Evolutionary conservation across 2,888 invertebrate genomes (phyloP).

Genomic region (Andrena trimmerana): DNA sequence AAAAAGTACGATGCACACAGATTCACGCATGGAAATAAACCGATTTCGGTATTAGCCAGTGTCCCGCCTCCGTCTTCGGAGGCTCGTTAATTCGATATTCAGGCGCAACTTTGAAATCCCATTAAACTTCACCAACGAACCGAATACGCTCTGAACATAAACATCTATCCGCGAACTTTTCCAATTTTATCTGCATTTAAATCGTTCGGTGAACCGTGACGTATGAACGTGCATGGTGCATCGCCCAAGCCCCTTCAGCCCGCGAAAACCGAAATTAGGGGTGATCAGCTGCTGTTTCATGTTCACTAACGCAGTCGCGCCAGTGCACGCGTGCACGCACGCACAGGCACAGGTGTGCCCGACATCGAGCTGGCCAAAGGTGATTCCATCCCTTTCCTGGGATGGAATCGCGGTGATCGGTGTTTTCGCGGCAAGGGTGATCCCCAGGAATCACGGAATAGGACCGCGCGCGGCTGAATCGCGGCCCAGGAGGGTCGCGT

Average conservation of each 20-base stretch:
- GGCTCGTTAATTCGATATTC: constrained; percentile 46
- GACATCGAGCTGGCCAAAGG: constrained; percentile 66
- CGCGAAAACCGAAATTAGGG: constrained; percentile 28
- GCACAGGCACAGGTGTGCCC: not conserved
- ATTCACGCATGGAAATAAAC: constrained; percentile 36
- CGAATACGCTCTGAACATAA: not conserved
- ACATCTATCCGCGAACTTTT: not conserved
- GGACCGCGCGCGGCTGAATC: constrained; percentile 61
- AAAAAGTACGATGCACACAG: constrained; percentile 13
- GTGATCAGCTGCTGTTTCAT: constrained; percentile 50
- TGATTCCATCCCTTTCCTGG: constrained; percentile 1
- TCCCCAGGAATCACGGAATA: constrained; percentile 63
- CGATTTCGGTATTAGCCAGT: constrained; percentile 36
- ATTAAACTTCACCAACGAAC: constrained; percentile 25
- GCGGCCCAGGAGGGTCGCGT: constrained; percentile 70
- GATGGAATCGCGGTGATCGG: constrained; percentile 21
- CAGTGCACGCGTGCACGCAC: not conserved
- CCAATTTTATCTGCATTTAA: not conserved
- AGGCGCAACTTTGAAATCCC: constrained; percentile 35
- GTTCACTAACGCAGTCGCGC: constrained; percentile 3
- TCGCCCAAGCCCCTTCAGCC: constrained; percentile 1
- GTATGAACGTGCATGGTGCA: not conserved
- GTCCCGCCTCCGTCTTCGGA: not conserved
- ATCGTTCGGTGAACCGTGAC: not conserved
- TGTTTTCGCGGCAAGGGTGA: constrained; percentile 53